These are phyloP conservation scores for Sminthurides aquaticus DNA, from an alignment of 2,888 invertebrate genomes.

Conservation along the genomic window DNA sequence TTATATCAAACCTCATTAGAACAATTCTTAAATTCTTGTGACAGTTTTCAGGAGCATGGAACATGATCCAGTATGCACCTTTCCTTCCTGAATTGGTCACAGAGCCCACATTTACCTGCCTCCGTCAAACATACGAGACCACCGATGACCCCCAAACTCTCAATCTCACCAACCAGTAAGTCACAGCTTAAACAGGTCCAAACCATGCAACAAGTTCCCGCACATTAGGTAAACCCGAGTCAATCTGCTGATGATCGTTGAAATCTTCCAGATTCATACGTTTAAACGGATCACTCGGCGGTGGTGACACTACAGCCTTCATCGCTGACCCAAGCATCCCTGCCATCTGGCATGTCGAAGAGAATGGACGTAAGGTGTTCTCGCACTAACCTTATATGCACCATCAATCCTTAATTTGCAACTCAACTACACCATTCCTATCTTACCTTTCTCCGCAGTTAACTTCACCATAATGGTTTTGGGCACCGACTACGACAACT, in stretches of 20 bases:
- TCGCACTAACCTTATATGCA: no score
- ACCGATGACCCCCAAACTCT: neutral
- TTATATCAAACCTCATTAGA: no score
- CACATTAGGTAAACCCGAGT: no score
- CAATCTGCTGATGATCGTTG: no score
- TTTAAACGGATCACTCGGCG: neutral
- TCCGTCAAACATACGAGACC: neutral
- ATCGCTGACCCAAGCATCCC: neutral
- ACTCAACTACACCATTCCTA: neutral
- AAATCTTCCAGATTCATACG: neutral
- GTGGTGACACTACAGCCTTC: neutral
- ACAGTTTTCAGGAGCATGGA: neutral
- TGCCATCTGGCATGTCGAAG: neutral
- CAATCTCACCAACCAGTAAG: neutral
- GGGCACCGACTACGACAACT: neutral
- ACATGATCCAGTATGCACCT: neutral
- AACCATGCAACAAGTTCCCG: no score
- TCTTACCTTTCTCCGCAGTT: no score
- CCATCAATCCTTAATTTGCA: no score
- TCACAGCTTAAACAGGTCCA: no score
- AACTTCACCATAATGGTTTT: neutral
- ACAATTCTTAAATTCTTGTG: no score
- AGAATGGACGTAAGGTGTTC: neutral
- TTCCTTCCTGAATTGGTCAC: neutral
- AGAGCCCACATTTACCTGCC: neutral